Base-by-base conservation (phyloP, 1,140 invertebrate genomes). In the Trichogramma pretiosum region DNA sequence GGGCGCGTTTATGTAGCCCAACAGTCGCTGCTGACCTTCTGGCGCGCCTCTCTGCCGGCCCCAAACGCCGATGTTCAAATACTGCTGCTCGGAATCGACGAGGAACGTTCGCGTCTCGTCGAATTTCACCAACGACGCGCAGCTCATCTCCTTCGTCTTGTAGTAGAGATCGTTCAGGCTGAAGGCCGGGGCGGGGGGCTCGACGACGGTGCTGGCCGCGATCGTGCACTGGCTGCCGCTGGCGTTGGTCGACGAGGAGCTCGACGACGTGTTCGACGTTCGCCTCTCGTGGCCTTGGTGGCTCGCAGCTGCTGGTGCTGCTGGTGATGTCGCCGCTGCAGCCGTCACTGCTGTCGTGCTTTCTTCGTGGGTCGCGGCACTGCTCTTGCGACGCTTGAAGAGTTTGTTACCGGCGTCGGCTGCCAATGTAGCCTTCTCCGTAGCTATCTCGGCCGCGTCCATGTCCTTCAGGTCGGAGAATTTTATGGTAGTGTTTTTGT, bases 11-110 rank as follows among this genome's bases (percentile, higher is more conserved):
- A 89, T 75, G 64, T 89, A 86, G 22, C 86, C 87, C 39, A 89
- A 60, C 33, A 89, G 64, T 19, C 78, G 72, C 49, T 84, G 80
- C 5, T 81, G 75, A 28, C 72, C 73, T 9, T 77, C 77, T 0
- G 72, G 63, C n/a, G n/a, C n/a, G 22, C 59, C 71, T 37, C 74
- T 74, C 9, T 74, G 63, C n/a, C 72, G 74, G 9, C 75, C 77
- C 86, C 87, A 92, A 1, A 92, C 80, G 50, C 87, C 87, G 1
- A 93, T 68, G 67, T 92, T 93, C 30, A 93, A 72, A 67, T 83
- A 93, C 46, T 82, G 59, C 77, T 79, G 55, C 67, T 84, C 62
- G 64, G 80, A 74, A 71, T 83, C 66, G 73, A 78, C 69, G 73
- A 81, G 70, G 79, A 93, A 77, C 42, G 74, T 77, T 52, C 82